A percentile compares a stretch with the other conserved stretches of the same genome.
Conservation (phyloP, 2,113 vertebrate species). For the Notechis scutatus region DNA sequence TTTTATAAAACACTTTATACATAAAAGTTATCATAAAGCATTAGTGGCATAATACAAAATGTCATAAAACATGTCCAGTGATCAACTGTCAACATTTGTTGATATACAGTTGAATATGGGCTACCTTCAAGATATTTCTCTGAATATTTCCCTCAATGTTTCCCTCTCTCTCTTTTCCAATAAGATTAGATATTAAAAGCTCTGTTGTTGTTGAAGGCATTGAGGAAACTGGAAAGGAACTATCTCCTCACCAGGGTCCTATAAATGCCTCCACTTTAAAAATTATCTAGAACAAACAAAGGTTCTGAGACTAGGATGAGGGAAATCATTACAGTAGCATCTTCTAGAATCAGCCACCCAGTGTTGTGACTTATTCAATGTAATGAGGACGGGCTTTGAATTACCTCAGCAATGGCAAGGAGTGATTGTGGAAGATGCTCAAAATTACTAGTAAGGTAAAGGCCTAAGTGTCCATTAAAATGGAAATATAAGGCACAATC, state of each 20-base stretch:
- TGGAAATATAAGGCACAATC: neutral
- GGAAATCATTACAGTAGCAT: neutral
- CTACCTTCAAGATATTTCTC: neutral
- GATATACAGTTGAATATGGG: neutral
- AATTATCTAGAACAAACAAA: slow-evolving; percentile 20
- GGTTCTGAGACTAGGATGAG: slow-evolving; percentile 24
- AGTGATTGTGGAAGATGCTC: neutral
- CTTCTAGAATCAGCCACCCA: neutral
- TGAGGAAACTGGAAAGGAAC: neutral
- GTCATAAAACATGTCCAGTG: neutral
- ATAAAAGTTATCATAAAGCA: neutral
- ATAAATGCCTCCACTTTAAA: slow-evolving; percentile 7
- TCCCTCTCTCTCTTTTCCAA: neutral
- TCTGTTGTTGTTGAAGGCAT: neutral
- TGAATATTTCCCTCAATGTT: neutral
- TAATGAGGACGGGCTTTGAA: neutral
- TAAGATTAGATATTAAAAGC: neutral
- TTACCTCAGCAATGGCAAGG: neutral
- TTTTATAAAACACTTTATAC: neutral
- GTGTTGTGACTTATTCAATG: neutral
- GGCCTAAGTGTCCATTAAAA: slow-evolving; percentile 4
- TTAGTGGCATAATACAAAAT: neutral
- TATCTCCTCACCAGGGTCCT: neutral
- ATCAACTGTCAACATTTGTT: neutral
- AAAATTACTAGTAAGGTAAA: neutral